A percentile compares a stretch with the other conserved stretches of the same genome.
Evolutionary conservation across 2,888 invertebrate species (phyloP).

Genomic region (Ypsolopha sequella): DNA sequence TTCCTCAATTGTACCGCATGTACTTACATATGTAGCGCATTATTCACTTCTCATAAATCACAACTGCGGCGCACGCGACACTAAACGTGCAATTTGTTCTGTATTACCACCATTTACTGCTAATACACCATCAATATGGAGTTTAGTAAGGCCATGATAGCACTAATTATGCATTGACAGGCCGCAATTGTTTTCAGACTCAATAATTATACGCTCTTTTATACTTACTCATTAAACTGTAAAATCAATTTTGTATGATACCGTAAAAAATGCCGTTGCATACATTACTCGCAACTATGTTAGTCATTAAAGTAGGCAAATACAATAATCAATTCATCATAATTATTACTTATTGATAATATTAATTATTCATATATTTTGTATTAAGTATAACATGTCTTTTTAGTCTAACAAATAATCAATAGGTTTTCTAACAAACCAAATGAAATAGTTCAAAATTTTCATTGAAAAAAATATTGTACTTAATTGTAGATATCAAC

Average conservation of each 20-base stretch:
- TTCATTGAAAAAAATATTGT: no score
- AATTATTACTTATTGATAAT: no score
- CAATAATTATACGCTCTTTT: conserved; percentile 26
- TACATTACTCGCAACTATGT: no score
- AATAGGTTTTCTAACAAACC: no score
- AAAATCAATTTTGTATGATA: conserved; percentile 18
- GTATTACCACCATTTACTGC: conserved; percentile 9
- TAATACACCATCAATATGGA: conserved; percentile 23
- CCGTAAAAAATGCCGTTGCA: no score
- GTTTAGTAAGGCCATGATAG: conserved; percentile 45
- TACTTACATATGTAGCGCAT: background rate
- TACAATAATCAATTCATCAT: no score
- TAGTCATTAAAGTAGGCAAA: no score
- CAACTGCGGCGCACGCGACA: conserved; percentile 16
- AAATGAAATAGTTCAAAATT: no score
- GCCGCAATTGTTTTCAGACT: conserved; percentile 41
- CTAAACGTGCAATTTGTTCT: conserved; percentile 12
- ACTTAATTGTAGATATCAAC: no score
- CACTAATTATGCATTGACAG: conserved; percentile 48
- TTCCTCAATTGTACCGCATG: background rate
- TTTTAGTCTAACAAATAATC: no score
- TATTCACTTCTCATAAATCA: conserved; percentile 18
- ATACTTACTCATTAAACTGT: background rate
- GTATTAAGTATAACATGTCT: no score
- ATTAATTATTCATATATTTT: no score